Conservation (phyloP, 2,113 vertebrate species). For the Crotophaga sulcirostris region DNA sequence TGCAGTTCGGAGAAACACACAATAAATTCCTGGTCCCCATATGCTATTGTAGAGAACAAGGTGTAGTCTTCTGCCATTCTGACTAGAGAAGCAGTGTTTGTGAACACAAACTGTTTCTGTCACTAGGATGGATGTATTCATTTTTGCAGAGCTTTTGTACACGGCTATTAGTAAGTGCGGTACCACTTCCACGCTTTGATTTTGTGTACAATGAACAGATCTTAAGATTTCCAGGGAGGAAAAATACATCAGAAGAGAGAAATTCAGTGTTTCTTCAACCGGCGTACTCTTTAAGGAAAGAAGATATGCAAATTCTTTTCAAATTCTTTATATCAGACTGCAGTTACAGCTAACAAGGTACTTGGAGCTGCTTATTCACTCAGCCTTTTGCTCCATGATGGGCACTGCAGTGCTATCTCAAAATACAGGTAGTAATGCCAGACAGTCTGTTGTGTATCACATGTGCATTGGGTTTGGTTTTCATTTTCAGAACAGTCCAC, state of each 20-base stretch:
- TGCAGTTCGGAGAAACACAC: neutral
- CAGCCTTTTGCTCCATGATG: neutral
- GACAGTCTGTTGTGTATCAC: neutral
- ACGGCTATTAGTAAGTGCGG: neutral
- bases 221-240: neutral
- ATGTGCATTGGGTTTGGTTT: neutral
- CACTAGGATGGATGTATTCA: neutral
- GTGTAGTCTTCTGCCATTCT: neutral
- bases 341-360: neutral
- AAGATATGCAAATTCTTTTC: neutral
- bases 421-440: neutral
- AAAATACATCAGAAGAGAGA: neutral
- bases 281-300: neutral
- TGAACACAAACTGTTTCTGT: neutral
- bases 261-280: neutral
- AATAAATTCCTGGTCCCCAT: neutral
- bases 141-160: neutral
- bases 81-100: neutral
- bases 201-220: neutral
- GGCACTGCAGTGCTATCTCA: neutral
- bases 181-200: neutral
- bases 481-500: neutral
- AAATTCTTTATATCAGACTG: neutral
- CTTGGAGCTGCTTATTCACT: neutral
- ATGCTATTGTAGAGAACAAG: neutral